Evolutionary conservation across 2,113 vertebrate genomes (phyloP).

Genomic region (Lophochroa leadbeateri): DNA sequence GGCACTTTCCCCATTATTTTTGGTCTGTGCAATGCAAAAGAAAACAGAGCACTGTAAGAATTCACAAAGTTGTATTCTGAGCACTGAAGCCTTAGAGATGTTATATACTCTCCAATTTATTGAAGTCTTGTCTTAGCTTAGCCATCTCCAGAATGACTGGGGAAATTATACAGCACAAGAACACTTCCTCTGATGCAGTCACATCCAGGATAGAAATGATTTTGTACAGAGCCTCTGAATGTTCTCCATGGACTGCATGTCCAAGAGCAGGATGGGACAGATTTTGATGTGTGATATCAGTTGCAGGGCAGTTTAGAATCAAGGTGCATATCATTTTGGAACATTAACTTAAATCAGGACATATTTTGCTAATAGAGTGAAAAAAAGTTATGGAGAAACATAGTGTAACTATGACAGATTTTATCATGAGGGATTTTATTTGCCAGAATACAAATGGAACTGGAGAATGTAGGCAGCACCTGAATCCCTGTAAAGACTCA

Average conservation of each 20-base stretch:
- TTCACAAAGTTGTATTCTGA: not conserved
- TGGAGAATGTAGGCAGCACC: not conserved
- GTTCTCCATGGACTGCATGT: not conserved
- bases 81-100: not conserved
- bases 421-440: not conserved
- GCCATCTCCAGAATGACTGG: not conserved
- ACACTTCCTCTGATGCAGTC: not conserved
- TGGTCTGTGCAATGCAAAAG: not conserved
- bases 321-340: not conserved
- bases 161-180: not conserved
- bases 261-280: not conserved
- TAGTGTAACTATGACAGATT: not conserved
- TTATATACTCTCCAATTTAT: not conserved
- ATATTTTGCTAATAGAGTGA: not conserved
- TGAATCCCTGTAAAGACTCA: not conserved
- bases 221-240: not conserved
- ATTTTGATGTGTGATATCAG: not conserved
- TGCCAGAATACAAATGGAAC: not conserved
- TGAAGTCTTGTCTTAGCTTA: not conserved
- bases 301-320: not conserved
- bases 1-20: slow-evolving; percentile 10
- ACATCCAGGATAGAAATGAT: not conserved
- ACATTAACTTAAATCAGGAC: not conserved
- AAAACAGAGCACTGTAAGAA: not conserved
- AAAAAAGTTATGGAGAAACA: not conserved